Evolutionary conservation across 1,140 invertebrate genomes (phyloP).

Genomic region (Dryas iulia): DNA sequence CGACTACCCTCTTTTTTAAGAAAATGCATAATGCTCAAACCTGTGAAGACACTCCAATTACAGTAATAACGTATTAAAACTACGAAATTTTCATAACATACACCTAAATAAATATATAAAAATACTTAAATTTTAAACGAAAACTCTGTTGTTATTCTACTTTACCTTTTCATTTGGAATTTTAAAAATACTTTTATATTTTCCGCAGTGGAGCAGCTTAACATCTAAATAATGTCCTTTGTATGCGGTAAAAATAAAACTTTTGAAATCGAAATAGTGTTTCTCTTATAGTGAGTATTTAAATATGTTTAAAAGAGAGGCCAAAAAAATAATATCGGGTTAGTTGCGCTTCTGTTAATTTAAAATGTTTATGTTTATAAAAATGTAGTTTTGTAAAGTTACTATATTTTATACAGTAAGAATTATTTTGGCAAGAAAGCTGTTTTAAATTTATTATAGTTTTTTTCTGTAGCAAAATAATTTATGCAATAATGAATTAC

Average conservation of each 20-base stretch:
- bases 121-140: slow-evolving; percentile 1
- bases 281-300: not conserved
- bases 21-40: too few species aligned
- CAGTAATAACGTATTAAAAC: too few species aligned
- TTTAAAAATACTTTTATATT: slow-evolving; percentile 22
- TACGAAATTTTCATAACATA: not conserved
- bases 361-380: too few species aligned
- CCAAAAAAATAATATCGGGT: not conserved
- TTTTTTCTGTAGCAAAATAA: too few species aligned
- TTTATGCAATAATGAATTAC: too few species aligned
- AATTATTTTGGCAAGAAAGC: too few species aligned
- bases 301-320: not conserved
- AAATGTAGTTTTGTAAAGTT: too few species aligned
- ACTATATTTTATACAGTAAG: too few species aligned
- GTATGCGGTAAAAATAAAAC: slow-evolving; percentile 18
- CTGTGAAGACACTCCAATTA: too few species aligned
- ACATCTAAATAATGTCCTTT: slow-evolving; percentile 22
- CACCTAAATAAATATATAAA: not conserved
- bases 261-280: slow-evolving; percentile 4
- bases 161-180: slow-evolving; percentile 18
- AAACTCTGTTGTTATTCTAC: slow-evolving; percentile 6
- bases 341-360: not conserved
- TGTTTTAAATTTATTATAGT: too few species aligned
- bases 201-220: slow-evolving; percentile 20
- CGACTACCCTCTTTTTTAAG: too few species aligned